Conservation (phyloP, 2,888 invertebrate species). For the Hirtodrosophila alboralis region DNA sequence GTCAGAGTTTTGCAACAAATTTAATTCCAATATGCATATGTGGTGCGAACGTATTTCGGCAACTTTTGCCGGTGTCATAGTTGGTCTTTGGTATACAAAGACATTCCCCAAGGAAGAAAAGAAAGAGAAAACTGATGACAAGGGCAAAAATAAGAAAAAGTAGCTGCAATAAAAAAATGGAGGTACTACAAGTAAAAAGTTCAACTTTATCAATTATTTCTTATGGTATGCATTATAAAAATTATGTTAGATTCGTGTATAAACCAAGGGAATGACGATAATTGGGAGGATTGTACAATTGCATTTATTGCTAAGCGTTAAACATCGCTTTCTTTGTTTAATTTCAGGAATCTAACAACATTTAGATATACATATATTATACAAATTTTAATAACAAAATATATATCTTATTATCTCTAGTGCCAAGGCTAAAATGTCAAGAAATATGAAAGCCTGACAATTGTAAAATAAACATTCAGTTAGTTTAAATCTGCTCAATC, state of each 20-base stretch:
- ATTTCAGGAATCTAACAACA: too few relatives aligned
- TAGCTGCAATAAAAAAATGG: constrained; percentile 1
- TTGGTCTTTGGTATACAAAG: constrained; percentile 61
- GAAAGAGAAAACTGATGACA: constrained; percentile 1
- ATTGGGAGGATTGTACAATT: too few relatives aligned
- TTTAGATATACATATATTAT: too few relatives aligned
- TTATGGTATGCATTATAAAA: constrained; percentile 12
- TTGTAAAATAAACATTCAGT: constrained; percentile 4
- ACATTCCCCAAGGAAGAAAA: constrained; percentile 40
- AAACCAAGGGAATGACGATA: too few relatives aligned
- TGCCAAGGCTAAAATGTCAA: too few relatives aligned
- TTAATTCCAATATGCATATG: constrained; percentile 42
- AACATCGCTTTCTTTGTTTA: too few relatives aligned
- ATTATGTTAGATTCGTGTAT: too few relatives aligned
- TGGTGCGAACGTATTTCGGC: constrained; percentile 62
- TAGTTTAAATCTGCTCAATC: constrained; percentile 1
- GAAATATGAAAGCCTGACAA: neutral
- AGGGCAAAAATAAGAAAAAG: constrained; percentile 29
- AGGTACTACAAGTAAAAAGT: neutral
- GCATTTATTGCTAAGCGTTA: too few relatives aligned
- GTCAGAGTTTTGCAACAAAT: neutral
- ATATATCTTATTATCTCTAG: too few relatives aligned
- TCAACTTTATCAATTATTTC: neutral
- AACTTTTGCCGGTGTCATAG: constrained; percentile 50
- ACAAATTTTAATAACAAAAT: too few relatives aligned